phyloP scores from a whole-genome alignment of 2,888 invertebrate species.

The Geotrupes spiniger region DNA sequence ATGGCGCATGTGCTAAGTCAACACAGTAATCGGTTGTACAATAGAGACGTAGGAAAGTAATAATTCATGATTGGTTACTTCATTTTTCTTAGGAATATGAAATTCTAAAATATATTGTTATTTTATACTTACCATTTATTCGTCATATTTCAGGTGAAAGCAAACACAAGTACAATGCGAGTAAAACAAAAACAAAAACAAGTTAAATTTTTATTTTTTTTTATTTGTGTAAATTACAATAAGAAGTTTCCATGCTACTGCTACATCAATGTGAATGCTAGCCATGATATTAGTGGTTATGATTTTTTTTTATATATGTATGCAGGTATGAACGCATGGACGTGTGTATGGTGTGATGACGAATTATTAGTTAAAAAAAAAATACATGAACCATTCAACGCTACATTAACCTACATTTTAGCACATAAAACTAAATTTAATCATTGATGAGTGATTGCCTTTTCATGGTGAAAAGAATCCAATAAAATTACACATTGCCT shows the following conservation, averaged over 20 bases:
- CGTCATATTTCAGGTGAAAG: too few species aligned
- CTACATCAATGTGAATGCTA: slow-evolving; percentile 30
- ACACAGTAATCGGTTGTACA: too few species aligned
- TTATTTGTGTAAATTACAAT: slow-evolving; percentile 37
- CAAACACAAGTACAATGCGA: too few species aligned
- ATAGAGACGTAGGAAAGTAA: too few species aligned
- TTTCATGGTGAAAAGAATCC: neutral
- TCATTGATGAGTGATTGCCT: neutral
- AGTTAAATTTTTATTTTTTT: slow-evolving; percentile 21
- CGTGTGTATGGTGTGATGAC: neutral
- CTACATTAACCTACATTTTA: slow-evolving; percentile 1
- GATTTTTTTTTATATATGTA: slow-evolving; percentile 15
- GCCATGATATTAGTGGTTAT: slow-evolving; percentile 26
- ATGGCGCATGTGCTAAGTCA: too few species aligned
- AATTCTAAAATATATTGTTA: too few species aligned
- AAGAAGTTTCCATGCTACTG: slow-evolving; percentile 23
- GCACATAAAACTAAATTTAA: too few species aligned
- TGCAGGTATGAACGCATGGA: neutral
- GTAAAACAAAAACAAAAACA: slow-evolving; percentile 2
- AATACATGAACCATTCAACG: neutral
- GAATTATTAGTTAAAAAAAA: slow-evolving; percentile 17
- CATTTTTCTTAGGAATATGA: too few species aligned
- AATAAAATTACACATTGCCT: neutral
- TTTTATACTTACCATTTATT: too few species aligned
- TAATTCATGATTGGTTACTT: too few species aligned